These are phyloP conservation scores for Pygoscelis adeliae DNA, from an alignment of 2,113 vertebrate genomes.

Conservation along the genomic window DNA sequence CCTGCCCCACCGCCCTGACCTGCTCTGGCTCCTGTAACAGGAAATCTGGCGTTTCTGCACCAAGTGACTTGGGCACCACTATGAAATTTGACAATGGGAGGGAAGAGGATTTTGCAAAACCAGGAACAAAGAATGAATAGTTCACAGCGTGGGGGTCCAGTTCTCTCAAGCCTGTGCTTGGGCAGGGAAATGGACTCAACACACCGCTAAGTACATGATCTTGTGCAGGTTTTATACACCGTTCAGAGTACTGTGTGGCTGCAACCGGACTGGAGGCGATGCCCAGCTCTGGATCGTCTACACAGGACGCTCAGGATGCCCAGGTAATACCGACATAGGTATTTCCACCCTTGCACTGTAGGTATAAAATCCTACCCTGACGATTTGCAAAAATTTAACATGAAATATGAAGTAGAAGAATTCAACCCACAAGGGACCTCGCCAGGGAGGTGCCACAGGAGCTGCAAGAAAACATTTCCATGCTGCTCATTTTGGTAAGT, in stretches of 20 bases:
- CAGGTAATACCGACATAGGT: not conserved
- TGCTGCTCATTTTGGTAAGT: not conserved
- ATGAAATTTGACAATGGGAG: not conserved
- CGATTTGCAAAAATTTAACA: not conserved
- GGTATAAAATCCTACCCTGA: not conserved
- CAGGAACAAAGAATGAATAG: not conserved
- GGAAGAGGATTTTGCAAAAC: not conserved
- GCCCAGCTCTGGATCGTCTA: not conserved
- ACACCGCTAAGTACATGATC: not conserved
- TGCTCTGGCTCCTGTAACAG: not conserved
- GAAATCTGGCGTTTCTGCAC: not conserved
- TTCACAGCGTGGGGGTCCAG: not conserved
- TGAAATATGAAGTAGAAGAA: not conserved
- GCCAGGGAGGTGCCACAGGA: not conserved
- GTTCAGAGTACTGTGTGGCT: rapidly evolving
- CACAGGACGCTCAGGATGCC: not conserved
- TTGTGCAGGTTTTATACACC: not conserved
- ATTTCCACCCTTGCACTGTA: not conserved
- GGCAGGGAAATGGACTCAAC: not conserved
- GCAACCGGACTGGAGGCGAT: not conserved
- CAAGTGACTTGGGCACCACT: rapidly evolving
- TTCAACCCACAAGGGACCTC: not conserved
- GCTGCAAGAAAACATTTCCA: not conserved
- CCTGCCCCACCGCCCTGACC: rapidly evolving
- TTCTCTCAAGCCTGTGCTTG: not conserved